Conservation (phyloP, 2,113 vertebrate species). For the Cynopterus brachyotis region DNA sequence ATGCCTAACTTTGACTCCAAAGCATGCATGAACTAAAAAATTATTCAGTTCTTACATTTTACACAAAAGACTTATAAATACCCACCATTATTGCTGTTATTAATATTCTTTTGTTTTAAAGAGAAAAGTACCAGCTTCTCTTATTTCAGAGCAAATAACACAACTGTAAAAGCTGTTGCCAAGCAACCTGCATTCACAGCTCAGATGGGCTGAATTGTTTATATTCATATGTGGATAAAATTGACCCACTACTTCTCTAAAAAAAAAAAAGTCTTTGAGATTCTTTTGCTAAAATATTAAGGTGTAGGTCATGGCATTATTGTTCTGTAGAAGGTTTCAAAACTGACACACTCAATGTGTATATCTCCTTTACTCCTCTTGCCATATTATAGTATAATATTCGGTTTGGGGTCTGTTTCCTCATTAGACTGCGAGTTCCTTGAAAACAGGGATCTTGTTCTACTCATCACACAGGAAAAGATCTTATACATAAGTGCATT, state of each 20-base stretch:
- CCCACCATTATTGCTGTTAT: conserved; percentile 56
- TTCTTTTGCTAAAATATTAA: conserved; percentile 19
- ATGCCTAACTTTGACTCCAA: not conserved
- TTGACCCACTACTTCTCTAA: conserved; percentile 63
- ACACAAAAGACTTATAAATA: conserved; percentile 66
- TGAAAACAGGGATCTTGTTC: not conserved
- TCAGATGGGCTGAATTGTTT: conserved; percentile 81
- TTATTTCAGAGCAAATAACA: conserved; percentile 83
- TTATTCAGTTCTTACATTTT: conserved; percentile 29
- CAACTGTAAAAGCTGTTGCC: conserved; percentile 85
- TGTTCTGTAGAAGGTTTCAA: not conserved
- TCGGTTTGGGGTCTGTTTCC: not conserved
- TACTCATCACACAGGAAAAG: not conserved
- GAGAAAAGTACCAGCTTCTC: conserved; percentile 81
- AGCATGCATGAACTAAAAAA: conserved; percentile 49
- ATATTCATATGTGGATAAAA: conserved; percentile 73
- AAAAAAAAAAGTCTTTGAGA: conserved; percentile 52
- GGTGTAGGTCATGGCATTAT: not conserved
- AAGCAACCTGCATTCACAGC: conserved; percentile 83
- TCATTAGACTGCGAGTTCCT: not conserved
- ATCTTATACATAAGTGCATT: not conserved
- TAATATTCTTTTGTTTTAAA: conserved; percentile 85
- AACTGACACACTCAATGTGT: not conserved
- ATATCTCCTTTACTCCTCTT: not conserved
- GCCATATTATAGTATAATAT: not conserved